Evolutionary conservation across 2,113 vertebrate species (phyloP).

Genomic region (Anhinga anhinga): DNA sequence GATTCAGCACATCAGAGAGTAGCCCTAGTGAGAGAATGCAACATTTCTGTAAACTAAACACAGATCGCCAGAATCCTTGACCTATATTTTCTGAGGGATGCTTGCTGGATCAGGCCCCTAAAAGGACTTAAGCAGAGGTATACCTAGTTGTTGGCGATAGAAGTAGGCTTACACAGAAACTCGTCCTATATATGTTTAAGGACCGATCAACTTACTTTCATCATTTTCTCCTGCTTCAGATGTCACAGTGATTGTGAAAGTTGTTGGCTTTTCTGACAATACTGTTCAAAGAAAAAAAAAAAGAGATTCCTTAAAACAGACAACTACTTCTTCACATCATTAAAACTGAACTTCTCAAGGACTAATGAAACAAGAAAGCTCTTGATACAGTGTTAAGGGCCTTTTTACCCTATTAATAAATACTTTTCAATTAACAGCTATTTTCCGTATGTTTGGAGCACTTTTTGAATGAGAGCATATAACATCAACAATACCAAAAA

Average conservation of each 20-base stretch:
- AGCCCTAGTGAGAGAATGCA: fast-evolving
- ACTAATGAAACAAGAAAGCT: background rate
- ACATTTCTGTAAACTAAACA: background rate
- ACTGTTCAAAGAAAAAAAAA: conserved; percentile 74
- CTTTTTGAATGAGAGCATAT: background rate
- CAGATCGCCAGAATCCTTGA: background rate
- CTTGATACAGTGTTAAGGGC: background rate
- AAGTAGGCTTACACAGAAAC: background rate
- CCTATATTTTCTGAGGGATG: background rate
- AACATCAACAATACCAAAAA: background rate
- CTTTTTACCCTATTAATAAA: background rate
- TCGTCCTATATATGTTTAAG: background rate
- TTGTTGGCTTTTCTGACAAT: conserved; percentile 87
- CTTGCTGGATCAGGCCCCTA: background rate
- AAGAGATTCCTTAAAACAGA: background rate
- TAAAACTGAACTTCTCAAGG: background rate
- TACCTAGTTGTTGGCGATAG: background rate
- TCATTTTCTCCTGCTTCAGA: conserved; percentile 91
- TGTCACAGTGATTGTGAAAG: conserved; percentile 94
- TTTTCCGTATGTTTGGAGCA: background rate
- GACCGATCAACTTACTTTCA: conserved; percentile 86
- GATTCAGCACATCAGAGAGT: background rate
- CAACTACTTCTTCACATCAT: background rate
- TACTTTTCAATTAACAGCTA: background rate
- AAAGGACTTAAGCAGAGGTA: background rate